Evolutionary conservation across 2,888 invertebrate genomes (phyloP), one percentile per base, ranked within the genome.

Genomic region (Myopa testacea): DNA sequence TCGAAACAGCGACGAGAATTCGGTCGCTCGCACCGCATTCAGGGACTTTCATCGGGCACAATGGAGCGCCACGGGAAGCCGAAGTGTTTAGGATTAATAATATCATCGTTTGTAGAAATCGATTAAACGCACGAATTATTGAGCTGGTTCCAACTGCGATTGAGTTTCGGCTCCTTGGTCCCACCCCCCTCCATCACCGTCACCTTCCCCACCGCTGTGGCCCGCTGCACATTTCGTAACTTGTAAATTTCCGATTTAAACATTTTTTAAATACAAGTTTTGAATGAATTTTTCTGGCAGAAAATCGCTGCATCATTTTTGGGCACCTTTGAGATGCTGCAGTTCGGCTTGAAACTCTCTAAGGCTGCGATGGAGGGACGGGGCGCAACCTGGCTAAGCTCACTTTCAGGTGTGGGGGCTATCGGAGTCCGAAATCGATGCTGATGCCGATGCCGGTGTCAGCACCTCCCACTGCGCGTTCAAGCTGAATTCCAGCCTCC

Each of bases 101-200:
- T 76, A 74, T 79, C 81, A 81, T 79, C 79, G 80, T 75, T 81
- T 80, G 80, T 78, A 78, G 84, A 85, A 86, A 86, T 85, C 87
- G 86, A 87, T 87, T 86, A 87, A 86, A 85, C 85, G 84, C 85
- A 84, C 82, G 77, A 78, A 67, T 71, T 63, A 45, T 63, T 52
- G 26, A 26, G 12, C 34, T n/a, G 65, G 68, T 52, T 52, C 55
- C 52, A 55, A 55, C 55, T 52, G 52, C 5, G 26, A 10, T 52
- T 16, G 12, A 3, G 37, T 40, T 65, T 74, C 2, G 45, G 45
- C 10, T 45, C 7, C 45, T 45, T 45, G 10, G 45, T 45, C 45
- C 26, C 26, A 26, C 26, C 1, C 37, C 34, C 34, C 8, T 52
- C 52, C 26, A 2, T 26, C 26, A 1, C 26, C 26, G 26, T 26